Evolutionary conservation across 2,888 invertebrate species (phyloP), one percentile per base, ranked within the genome.

Genomic region (Ormyrus rosae): DNA sequence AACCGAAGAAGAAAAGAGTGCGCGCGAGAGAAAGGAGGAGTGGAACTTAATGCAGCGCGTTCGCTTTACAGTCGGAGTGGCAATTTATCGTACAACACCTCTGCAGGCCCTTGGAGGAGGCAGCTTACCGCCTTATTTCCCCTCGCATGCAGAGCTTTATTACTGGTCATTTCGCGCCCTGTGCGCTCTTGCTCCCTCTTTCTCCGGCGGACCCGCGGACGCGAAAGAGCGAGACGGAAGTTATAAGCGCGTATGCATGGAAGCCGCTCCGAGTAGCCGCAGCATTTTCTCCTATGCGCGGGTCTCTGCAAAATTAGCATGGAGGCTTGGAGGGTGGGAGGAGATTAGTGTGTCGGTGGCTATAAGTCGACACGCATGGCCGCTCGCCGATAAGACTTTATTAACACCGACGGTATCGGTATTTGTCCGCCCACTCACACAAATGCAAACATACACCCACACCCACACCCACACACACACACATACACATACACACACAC

Each of bases 331-430:
- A 34, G 34, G 34, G 34, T 34, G 34, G 34, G 34, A 34, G 34
- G 34, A 87, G 87, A 88, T 88, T 87, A 87, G 80, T 72, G 86
- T 85, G 87, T 86, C 83, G 83, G 84, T 84, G 85, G 88, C 84
- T 86, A 86, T 87, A 88, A 88, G 88, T 88, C 88, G 86, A 87
- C 87, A 87, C 87, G 88, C 88, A 88, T 88, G 89, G 89, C 83
- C 83, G 86, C 83, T 81, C 83, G 82, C 88, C 87, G 89, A 89
- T 89, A 89, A 88, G 89, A 88, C 86, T 89, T 89, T 89, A 89
- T 89, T 89, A 89, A 87, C 86, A 84, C 83, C 81, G 75, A 76
- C 82, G 81, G 81, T 85, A 87, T 87, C 82, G 81, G 81, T 85
- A 87, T 87, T 87, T 88, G 86, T 87, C 86, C 84, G 82, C 83